Percentiles rank a stretch among this genome's conserved stretches.
phyloP scores from a whole-genome alignment of 2,113 vertebrate species.

The Anthoscopus minutus region DNA sequence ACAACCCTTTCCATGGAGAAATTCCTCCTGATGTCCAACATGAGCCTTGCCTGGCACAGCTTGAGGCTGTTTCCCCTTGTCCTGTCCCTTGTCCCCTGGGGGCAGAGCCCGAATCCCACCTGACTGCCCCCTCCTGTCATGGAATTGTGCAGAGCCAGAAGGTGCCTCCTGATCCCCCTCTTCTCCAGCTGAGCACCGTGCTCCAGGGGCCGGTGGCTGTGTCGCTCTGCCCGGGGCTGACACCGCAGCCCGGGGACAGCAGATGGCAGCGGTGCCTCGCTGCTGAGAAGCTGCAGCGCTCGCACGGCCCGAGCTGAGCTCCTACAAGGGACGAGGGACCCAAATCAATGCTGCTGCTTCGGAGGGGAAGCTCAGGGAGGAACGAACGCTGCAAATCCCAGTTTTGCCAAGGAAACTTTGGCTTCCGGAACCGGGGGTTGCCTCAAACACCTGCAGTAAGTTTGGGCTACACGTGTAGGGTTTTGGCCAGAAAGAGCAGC shows the following conservation, averaged over 20 bases:
- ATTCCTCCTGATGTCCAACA: background rate
- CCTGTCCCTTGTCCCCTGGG: background rate
- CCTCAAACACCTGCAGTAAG: background rate
- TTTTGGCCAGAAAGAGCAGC: background rate
- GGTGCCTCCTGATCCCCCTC: background rate
- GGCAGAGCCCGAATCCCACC: background rate
- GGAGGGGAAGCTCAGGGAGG: background rate
- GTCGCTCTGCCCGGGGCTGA: background rate
- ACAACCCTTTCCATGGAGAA: rapidly evolving
- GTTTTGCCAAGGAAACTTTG: background rate
- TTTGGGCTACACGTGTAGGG: rapidly evolving
- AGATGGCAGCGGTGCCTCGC: background rate
- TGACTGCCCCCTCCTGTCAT: background rate
- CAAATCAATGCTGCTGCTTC: rapidly evolving
- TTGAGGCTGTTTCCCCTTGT: rapidly evolving
- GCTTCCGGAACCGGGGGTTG: background rate
- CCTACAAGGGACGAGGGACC: background rate
- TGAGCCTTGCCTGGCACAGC: background rate
- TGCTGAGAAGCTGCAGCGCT: background rate
- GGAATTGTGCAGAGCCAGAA: background rate
- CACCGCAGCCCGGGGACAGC: background rate
- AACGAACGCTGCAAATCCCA: rapidly evolving
- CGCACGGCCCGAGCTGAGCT: background rate
- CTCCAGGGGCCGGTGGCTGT: too few relatives aligned
- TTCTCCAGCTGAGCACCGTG: background rate